Evolutionary conservation across 2,797 vertebrate species (phyloP).

Genomic region (Momotus momota): DNA sequence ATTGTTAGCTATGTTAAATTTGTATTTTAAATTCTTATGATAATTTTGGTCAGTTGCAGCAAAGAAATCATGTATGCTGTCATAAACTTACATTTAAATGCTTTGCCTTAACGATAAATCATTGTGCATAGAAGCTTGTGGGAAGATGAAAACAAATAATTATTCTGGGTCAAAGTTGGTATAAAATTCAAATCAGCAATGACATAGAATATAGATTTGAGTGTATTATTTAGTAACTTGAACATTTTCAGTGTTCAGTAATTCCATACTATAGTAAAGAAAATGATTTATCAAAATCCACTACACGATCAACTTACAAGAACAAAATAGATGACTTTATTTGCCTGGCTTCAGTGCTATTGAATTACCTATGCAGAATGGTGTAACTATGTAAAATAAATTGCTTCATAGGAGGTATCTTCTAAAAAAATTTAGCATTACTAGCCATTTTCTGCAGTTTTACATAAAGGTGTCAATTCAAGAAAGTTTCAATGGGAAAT

Average conservation of each 20-base stretch:
- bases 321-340: conserved; percentile 18
- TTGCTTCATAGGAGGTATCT: background rate
- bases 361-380: conserved; percentile 5
- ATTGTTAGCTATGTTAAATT: background rate
- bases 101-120: conserved; percentile 9
- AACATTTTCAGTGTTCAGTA: conserved; percentile 37
- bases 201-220: conserved; percentile 12
- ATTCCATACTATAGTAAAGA: conserved; percentile 10
- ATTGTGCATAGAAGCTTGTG: background rate
- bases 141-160: background rate
- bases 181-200: conserved; percentile 40
- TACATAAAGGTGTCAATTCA: background rate
- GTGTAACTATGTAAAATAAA: background rate
- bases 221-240: conserved; percentile 19
- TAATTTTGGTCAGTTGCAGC: conserved; percentile 14
- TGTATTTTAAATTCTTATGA: background rate
- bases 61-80: background rate
- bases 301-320: conserved; percentile 20
- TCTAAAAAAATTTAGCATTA: background rate
- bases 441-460: background rate
- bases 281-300: conserved; percentile 62
- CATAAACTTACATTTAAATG: background rate
- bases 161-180: conserved; percentile 18
- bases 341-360: background rate
- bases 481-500: background rate